Evolutionary conservation across 2,113 vertebrate species (phyloP), one percentile per base, ranked within the genome.

Genomic region (Pollimyrus isidori): DNA sequence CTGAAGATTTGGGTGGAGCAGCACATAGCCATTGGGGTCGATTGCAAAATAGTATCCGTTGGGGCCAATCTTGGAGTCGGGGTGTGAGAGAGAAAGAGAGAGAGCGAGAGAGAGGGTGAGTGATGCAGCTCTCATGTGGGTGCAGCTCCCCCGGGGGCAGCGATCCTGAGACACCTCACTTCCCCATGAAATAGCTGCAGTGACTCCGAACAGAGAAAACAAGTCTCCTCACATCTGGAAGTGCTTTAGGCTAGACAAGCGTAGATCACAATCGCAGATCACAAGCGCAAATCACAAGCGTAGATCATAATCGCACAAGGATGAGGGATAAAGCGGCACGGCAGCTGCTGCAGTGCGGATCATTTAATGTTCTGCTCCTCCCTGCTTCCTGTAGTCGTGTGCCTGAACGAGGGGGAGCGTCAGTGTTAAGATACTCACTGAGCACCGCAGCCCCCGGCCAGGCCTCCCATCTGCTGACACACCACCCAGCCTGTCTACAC

Each of bases 41-140:
- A 99, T 98, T 89, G 98, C 98, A 95, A 99, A 99, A 92, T 98
- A 99, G 92, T 99, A 99, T 90, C 98, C 98, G 46, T 99, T 99
- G 90, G 98, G 98, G 90, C 98, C 98, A 48, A 99, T 96, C 98
- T 99, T 88, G 19, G 56, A 56, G 9, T 35, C 42, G 7, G 30
- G 26, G 7, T 6, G 23, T 19, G 48, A 49, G 13, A 73, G 58
- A 35, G 45, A n/a, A 19, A 62, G 52, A 6, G n/a, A 10, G n/a
- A 48, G 58, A 80, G 13, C 35, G 58, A 49, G 45, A 58, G 35
- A 46, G 53, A 87, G 23, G 46, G 19, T 62, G 50, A 62, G 21
- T 30, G 35, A 45, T 21, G 56, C 56, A 39, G 39, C 1, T 46
- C 19, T 52, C 10, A 19, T 30, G 49, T 1, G 23, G 87, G 87